These are phyloP conservation scores for Polypterus senegalus DNA, from an alignment of 2,113 vertebrate species.

Conservation along the genomic window DNA sequence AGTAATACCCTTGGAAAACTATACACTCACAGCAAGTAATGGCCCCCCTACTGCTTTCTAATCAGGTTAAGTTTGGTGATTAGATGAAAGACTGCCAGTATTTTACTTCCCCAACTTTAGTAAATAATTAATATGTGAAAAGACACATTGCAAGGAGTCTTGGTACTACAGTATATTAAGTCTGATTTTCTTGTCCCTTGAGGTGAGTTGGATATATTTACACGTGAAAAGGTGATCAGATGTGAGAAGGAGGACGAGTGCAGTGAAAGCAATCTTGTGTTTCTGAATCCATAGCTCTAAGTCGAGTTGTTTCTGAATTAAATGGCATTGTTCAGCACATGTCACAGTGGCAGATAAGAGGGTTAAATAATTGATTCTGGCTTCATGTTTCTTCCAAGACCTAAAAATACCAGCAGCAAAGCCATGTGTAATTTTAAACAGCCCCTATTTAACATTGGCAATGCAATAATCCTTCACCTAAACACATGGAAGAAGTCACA, in stretches of 20 bases:
- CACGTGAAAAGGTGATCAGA: slow-evolving; percentile 1
- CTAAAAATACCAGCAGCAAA: slow-evolving; percentile 1
- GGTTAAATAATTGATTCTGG: slow-evolving; percentile 5
- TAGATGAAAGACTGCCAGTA: slow-evolving; percentile 14
- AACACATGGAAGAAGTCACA: too few species aligned
- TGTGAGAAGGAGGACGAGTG: not conserved
- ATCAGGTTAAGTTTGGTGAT: slow-evolving; percentile 8
- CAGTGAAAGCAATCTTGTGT: slow-evolving; percentile 3
- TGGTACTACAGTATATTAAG: not conserved
- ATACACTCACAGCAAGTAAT: too few species aligned
- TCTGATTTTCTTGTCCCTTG: not conserved
- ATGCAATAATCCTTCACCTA: too few species aligned
- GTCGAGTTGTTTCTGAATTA: slow-evolving; percentile 1
- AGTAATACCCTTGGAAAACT: too few species aligned
- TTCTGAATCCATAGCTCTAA: not conserved
- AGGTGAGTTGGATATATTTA: not conserved
- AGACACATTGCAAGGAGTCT: not conserved
- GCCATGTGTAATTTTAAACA: not conserved
- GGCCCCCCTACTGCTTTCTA: too few species aligned
- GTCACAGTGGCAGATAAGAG: not conserved
- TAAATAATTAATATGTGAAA: slow-evolving; percentile 7
- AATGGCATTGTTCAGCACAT: not conserved
- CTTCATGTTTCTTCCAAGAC: not conserved
- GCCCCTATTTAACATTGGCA: too few species aligned
- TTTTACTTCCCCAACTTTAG: slow-evolving; percentile 9